Evolutionary conservation across 2,888 invertebrate species (phyloP).

Genomic region (Rhingia rostrata): DNA sequence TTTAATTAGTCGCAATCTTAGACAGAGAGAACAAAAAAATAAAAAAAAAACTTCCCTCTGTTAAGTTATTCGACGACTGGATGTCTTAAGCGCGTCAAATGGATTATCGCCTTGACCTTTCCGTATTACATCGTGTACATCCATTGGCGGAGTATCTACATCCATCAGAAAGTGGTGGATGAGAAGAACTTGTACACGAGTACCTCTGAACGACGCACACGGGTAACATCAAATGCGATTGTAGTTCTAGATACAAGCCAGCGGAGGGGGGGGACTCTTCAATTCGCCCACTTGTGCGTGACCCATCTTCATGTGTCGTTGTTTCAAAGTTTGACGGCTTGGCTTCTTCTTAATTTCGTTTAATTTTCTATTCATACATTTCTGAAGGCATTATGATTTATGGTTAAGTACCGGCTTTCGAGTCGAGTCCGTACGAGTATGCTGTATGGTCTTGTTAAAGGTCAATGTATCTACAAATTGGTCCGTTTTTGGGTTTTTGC

Average conservation of each 20-base stretch:
- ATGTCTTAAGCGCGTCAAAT: constrained; percentile 21
- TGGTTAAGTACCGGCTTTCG: constrained; percentile 20
- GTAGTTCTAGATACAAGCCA: not conserved
- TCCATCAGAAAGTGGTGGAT: not conserved
- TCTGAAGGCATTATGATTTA: constrained; percentile 16
- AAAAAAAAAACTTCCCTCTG: not conserved
- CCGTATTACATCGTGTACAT: not conserved
- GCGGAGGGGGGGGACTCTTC: constrained; percentile 25
- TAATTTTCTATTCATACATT: constrained; percentile 14
- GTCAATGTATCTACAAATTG: constrained; percentile 37
- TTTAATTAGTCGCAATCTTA: constrained; percentile 64
- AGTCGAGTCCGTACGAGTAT: constrained; percentile 2
- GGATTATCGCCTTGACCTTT: constrained; percentile 63
- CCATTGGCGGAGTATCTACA: too few relatives aligned
- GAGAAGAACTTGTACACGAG: not conserved
- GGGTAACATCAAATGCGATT: constrained; percentile 20
- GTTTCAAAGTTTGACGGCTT: constrained; percentile 12
- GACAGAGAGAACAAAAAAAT: too few relatives aligned
- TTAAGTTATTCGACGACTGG: not conserved
- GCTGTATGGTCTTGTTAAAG: constrained; percentile 5
- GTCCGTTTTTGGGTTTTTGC: constrained; percentile 13
- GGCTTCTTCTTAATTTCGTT: constrained; percentile 23
- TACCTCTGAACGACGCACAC: not conserved
- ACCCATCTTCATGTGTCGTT: constrained; percentile 47
- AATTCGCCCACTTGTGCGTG: constrained; percentile 64